Base-by-base conservation (phyloP, 2,113 vertebrate species). In the Pluvialis apricaria region DNA sequence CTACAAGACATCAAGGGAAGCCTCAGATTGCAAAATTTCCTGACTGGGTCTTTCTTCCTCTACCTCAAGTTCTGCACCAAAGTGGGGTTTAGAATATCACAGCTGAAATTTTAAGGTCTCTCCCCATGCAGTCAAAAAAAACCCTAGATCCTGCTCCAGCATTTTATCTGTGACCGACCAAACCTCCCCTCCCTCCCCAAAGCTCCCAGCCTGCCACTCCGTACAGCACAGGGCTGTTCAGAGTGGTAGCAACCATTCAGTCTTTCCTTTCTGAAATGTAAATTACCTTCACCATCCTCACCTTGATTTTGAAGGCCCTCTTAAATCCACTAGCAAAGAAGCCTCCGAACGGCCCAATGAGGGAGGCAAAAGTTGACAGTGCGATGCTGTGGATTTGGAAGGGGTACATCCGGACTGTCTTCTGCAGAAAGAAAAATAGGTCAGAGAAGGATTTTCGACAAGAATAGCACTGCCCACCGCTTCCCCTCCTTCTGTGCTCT, bases 311-410 rank as follows among this genome's bases (percentile, higher is more conserved):
- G 92, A 99, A 99, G 75, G 99, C 99, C 81, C 99, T 99, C 93
- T 99, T 99, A 87, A 99, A 99, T 60, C 99, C 99, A 14, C 99
- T 99, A 79, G 99, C 99, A 12, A 99, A 99, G 98, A 99, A 99
- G 10, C 99, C 99, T 26, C 99, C 99, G 0, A 99, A 99, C 0
- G 99, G 99, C 12, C 99, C 99, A 5, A 99, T 98, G 85, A 99
- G 99, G 21, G 99, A 99, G 88, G 99, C 99, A 1, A 99, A 99
- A 11, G 98, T 98, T 36, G 99, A 99, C 9, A 99, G 99, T 3
- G 99, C 99, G 1, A 99, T 99, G 97, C 99, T 99, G 98, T 99
- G 99, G 95, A 99, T 99, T 97, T 99, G 99, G 99, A 99, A 99
- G 2, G 99, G 99, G 85, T 99, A 99, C 97, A 99, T 98, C 95